Evolutionary conservation across 2,888 invertebrate genomes (phyloP).

Genomic region (Pheosia tremula): DNA sequence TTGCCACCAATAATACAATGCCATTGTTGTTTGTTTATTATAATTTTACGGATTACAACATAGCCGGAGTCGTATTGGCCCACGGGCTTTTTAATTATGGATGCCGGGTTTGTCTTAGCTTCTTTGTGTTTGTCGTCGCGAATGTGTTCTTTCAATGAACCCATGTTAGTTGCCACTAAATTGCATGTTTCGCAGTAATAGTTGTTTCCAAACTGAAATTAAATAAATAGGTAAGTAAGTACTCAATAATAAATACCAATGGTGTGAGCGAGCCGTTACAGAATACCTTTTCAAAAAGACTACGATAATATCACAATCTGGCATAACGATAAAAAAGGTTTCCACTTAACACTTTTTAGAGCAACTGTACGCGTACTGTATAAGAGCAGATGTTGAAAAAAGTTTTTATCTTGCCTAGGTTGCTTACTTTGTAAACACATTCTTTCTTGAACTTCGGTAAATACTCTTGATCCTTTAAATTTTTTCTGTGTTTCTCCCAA

Average conservation of each 20-base stretch:
- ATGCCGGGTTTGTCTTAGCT: conserved; percentile 39
- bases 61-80: conserved; percentile 33
- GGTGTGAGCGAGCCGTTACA: too few species aligned
- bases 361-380: not conserved
- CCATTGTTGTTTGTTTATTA: conserved; percentile 51
- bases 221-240: not conserved
- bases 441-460: conserved; percentile 53
- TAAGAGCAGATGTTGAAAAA: too few species aligned
- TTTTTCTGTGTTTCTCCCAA: conserved; percentile 60
- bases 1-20: conserved; percentile 47
- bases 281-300: too few species aligned
- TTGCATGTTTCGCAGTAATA: conserved; percentile 66
- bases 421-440: conserved; percentile 57
- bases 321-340: too few species aligned
- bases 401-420: too few species aligned
- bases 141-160: conserved; percentile 43
- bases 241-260: too few species aligned
- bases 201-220: conserved; percentile 49
- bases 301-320: too few species aligned
- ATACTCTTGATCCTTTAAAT: conserved; percentile 42
- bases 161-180: conserved; percentile 25
- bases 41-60: conserved; percentile 42
- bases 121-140: conserved; percentile 42
- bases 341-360: not conserved
- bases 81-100: conserved; percentile 20